Conservation (phyloP, 2,797 vertebrate species). For the Chanos chanos region DNA sequence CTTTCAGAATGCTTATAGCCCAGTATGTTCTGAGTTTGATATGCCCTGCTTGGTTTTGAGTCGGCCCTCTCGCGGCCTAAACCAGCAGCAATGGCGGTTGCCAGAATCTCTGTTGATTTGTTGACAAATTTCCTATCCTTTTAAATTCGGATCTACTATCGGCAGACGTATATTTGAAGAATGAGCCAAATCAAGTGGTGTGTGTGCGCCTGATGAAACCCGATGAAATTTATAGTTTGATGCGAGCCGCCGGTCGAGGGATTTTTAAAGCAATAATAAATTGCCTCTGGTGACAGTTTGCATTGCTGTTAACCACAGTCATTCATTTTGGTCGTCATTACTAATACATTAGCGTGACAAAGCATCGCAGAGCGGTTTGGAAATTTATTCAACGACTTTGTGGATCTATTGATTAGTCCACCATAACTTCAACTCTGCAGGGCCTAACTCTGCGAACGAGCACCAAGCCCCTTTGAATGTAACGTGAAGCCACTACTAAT, state of each 20-base stretch:
- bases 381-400: slow-evolving; percentile 18
- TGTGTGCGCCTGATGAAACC: slow-evolving; percentile 40
- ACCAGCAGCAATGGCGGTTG: slow-evolving; percentile 16
- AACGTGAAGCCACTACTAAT: neutral
- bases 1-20: no score
- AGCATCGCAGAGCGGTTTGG: neutral
- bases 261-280: slow-evolving; percentile 42
- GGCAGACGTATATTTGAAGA: slow-evolving; percentile 55
- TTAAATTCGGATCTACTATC: slow-evolving; percentile 57
- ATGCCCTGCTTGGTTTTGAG: neutral
- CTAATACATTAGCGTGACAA: slow-evolving; percentile 21
- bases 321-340: slow-evolving; percentile 21
- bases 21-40: no score
- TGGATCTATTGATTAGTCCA: slow-evolving; percentile 17
- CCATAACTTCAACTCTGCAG: neutral
- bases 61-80: slow-evolving; percentile 9
- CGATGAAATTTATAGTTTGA: slow-evolving; percentile 30
- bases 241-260: slow-evolving; percentile 21
- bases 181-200: slow-evolving; percentile 46
- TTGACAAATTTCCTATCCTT: slow-evolving; percentile 47
- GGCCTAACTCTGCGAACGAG: neutral
- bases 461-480: neutral
- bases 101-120: slow-evolving; percentile 48
- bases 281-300: slow-evolving; percentile 35
- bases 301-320: slow-evolving; percentile 23